These are phyloP conservation scores for Trematomus loennbergii DNA, from an alignment of 2,113 vertebrate genomes.

Conservation along the genomic window DNA sequence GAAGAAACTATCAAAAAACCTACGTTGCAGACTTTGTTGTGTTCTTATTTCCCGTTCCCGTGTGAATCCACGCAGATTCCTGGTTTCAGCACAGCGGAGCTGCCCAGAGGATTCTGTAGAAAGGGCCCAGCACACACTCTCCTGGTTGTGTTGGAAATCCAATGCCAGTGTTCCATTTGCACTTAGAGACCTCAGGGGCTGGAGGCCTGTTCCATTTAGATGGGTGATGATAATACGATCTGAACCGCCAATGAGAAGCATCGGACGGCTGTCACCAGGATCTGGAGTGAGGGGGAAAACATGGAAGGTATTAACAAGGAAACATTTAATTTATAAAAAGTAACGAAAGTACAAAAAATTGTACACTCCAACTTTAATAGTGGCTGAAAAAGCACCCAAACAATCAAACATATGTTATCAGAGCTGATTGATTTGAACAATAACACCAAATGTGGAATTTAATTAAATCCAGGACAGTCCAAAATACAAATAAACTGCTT, in stretches of 20 bases:
- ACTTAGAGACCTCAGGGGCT: constrained; percentile 80
- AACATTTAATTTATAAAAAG: background rate
- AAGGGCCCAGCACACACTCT: constrained; percentile 92
- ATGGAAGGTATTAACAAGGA: background rate
- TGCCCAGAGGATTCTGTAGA: constrained; percentile 87
- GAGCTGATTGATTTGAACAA: background rate
- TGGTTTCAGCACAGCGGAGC: constrained; percentile 88
- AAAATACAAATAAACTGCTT: constrained; percentile 62
- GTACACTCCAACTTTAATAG: background rate
- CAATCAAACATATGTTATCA: constrained; percentile 8
- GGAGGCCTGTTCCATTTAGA: constrained; percentile 89
- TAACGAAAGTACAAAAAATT: background rate
- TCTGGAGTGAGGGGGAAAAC: constrained; percentile 77
- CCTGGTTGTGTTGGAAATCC: constrained; percentile 90
- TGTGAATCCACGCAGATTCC: constrained; percentile 83
- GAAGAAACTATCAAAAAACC: constrained; percentile 56
- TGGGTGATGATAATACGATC: constrained; percentile 87
- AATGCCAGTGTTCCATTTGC: constrained; percentile 87
- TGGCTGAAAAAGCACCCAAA: background rate
- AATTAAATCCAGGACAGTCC: background rate
- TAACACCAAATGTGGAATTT: constrained; percentile 5
- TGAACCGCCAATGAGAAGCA: constrained; percentile 88
- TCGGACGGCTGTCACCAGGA: constrained; percentile 87
- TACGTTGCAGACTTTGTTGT: constrained; percentile 90
- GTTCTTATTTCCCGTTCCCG: constrained; percentile 87